Percentiles rank a stretch among this genome's conserved stretches.
Evolutionary conservation across 2,888 invertebrate genomes (phyloP).

Genomic region (Neelides folsomi): DNA sequence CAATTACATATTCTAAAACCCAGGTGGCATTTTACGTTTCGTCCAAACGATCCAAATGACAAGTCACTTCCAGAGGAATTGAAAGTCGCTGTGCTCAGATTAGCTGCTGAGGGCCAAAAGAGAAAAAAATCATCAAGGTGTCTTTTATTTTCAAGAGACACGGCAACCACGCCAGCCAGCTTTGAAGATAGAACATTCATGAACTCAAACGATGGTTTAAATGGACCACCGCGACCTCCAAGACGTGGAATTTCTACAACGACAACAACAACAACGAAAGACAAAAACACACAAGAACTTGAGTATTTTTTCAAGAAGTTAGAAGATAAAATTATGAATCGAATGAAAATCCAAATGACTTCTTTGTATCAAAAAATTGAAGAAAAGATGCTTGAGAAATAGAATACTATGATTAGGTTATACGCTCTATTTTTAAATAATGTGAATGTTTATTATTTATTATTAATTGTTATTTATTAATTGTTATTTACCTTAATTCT

Average conservation of each 20-base stretch:
- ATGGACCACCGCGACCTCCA: no score
- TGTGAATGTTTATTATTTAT: no score
- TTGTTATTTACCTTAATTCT: no score
- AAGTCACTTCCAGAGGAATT: conserved; percentile 22
- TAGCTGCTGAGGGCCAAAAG: conserved; percentile 12
- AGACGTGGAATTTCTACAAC: no score
- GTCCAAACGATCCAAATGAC: conserved; percentile 30
- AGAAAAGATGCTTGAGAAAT: conserved; percentile 18
- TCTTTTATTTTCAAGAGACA: conserved; percentile 3
- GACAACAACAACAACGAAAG: background rate
- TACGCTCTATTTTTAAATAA: background rate
- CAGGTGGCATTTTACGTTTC: conserved; percentile 21
- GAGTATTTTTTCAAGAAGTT: conserved; percentile 20
- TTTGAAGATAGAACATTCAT: conserved; percentile 10
- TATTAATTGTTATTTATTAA: no score
- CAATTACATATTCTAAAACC: background rate
- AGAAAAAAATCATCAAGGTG: conserved; percentile 7
- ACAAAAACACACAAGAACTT: conserved; percentile 14
- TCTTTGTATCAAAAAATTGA: conserved; percentile 25
- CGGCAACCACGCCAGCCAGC: conserved; percentile 10
- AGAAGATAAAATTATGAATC: conserved; percentile 30
- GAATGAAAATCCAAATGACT: conserved; percentile 32
- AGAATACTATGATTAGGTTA: background rate
- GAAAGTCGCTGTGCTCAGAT: conserved; percentile 19
- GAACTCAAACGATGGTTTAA: no score